Evolutionary conservation across 2,888 invertebrate species (phyloP), one percentile per base, ranked within the genome.

Genomic region (Strigamia maritima): DNA sequence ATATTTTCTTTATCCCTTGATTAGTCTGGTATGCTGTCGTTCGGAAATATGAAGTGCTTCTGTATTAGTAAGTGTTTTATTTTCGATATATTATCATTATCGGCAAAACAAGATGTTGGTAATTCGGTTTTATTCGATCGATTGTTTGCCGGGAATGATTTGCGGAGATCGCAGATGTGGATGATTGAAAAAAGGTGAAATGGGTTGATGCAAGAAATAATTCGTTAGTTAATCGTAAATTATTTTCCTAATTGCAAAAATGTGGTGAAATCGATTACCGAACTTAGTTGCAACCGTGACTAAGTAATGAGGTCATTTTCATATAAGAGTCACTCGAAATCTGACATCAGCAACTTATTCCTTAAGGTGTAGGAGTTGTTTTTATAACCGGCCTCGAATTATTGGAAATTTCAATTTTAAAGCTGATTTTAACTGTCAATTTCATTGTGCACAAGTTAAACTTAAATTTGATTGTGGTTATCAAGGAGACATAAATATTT

Each of bases 1-100:
- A 70, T 24, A 70, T 26, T 26, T 70, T 70, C 70, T 70, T 70
- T 70, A 70, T 70, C 70, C 70, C 28, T 70, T 70, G 70, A 70
- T 70, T 70, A 70, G 70, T 70, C 26, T 4, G 12, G 24, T 22
- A 19, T 65, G 60, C 60, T 14, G 70, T 70, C 70, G 70, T 70
- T 28, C 70, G 70, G 70, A 70, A 70, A 28, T 70, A 70, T 70
- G 70, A 70, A 70, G 70, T 70, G 70, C 70, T 70, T 70, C 70
- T 70, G 28, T 70, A 28, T 26, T 28, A 26, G 70, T 70, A 70
- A 70, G 70, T 70, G 14, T 70, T 2, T n/a, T 1, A 28, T 12
- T 70, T 70, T 28, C 7, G 1, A 1, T 28, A 70, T 26, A 2
- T 70, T 70, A 16, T 28, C 54, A 54, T 54, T 54, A 3, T 7